A percentile compares a stretch with the other conserved stretches of the same genome.
phyloP scores from a whole-genome alignment of 2,888 invertebrate species.

The Pristionchus exspectatus region DNA sequence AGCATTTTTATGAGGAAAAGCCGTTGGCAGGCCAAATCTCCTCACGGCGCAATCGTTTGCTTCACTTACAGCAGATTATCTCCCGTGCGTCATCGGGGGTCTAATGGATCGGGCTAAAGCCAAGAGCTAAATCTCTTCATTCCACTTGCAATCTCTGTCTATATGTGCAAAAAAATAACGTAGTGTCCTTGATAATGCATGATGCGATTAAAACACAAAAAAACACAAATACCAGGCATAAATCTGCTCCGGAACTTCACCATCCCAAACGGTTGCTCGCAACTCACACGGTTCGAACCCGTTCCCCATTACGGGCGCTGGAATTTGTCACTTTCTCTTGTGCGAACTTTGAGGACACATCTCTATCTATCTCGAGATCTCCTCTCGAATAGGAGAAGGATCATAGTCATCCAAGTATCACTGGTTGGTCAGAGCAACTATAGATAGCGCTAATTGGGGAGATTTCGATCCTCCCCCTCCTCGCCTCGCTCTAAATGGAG shows the following conservation, averaged over 20 bases:
- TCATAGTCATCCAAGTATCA: no score
- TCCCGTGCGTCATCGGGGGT: not conserved
- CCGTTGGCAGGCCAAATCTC: not conserved
- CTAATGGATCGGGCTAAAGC: not conserved
- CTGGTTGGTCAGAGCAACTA: no score
- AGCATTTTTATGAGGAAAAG: not conserved
- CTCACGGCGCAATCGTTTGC: not conserved
- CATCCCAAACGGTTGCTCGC: not conserved
- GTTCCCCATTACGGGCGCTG: not conserved
- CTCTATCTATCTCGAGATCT: not conserved
- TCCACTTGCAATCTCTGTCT: not conserved
- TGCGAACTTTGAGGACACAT: conserved; percentile 8
- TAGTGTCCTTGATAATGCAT: no score
- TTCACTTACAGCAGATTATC: not conserved
- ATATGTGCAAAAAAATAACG: no score
- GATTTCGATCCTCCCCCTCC: not conserved
- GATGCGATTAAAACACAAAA: no score
- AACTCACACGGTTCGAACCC: not conserved
- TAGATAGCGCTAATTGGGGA: not conserved
- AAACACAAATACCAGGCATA: no score
- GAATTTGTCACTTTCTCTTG: not conserved
- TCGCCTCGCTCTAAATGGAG: not conserved
- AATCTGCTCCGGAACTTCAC: not conserved
- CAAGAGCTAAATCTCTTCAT: not conserved
- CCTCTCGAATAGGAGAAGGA: not conserved